A percentile compares a stretch with the other conserved stretches of the same genome.
phyloP scores from a whole-genome alignment of 2,888 invertebrate species.

The Apotomis betuletana region DNA sequence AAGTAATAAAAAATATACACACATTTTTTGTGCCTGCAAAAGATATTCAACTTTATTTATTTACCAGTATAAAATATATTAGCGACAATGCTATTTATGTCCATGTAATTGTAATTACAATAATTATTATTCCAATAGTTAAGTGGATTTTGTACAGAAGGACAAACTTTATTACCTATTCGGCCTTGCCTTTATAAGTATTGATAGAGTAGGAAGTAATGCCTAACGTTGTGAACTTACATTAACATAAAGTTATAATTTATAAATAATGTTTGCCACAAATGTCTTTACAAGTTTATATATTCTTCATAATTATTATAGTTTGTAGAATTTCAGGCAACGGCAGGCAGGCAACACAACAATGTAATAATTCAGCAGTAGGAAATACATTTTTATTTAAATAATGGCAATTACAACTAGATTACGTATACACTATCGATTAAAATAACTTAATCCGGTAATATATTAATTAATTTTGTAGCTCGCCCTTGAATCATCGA shows the following conservation, averaged over 20 bases:
- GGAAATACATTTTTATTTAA: background rate
- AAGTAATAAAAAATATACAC: no score
- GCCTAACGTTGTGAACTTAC: background rate
- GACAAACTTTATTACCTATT: slow-evolving; percentile 2
- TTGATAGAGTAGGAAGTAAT: slow-evolving; percentile 34
- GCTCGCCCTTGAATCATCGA: slow-evolving; percentile 22
- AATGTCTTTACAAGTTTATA: background rate
- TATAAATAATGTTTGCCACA: background rate
- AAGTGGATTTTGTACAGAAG: slow-evolving; percentile 10
- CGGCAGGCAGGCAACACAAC: no score
- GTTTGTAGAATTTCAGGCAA: no score
- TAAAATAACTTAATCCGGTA: slow-evolving; percentile 19
- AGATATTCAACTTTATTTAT: no score
- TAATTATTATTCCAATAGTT: slow-evolving; percentile 1
- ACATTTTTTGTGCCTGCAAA: no score
- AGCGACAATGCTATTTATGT: background rate
- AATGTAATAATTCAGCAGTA: no score
- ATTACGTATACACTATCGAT: background rate
- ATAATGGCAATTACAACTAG: background rate
- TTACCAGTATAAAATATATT: no score
- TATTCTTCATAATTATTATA: no score
- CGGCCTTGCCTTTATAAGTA: slow-evolving; percentile 27
- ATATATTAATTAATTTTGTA: slow-evolving; percentile 2
- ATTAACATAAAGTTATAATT: slow-evolving; percentile 27
- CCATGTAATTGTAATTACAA: background rate